Evolutionary conservation across 35 echinoderm and acorn worm genomes (phyloP).

Genomic region (Apostichopus californicus): DNA sequence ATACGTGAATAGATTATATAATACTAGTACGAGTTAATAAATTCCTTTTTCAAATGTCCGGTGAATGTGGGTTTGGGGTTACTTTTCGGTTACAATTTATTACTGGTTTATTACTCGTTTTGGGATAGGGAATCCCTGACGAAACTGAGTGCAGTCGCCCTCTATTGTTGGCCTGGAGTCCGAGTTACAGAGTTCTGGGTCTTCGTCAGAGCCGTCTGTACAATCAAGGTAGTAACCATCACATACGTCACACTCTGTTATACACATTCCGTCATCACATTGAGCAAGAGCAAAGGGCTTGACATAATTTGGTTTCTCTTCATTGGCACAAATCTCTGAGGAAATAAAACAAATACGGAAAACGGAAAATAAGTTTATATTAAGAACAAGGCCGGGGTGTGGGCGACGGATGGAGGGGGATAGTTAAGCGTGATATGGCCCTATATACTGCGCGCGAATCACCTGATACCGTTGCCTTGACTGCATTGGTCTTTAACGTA

Average conservation of each 20-base stretch:
- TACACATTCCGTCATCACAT: constrained; percentile 28
- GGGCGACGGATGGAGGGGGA: too few species aligned
- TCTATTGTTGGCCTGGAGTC: not conserved
- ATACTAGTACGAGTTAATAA: too few species aligned
- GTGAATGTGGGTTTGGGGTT: too few species aligned
- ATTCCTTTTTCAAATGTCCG: too few species aligned
- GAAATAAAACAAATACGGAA: not conserved
- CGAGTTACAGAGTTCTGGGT: not conserved
- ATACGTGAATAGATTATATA: too few species aligned
- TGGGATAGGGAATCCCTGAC: not conserved
- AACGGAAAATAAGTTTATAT: not conserved
- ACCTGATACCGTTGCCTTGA: too few species aligned
- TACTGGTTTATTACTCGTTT: too few species aligned
- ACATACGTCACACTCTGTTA: constrained; percentile 40
- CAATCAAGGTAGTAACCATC: constrained; percentile 44
- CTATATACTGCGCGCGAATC: too few species aligned
- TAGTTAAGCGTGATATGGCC: too few species aligned
- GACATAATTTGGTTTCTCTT: not conserved
- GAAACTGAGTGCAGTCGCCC: constrained; percentile 17
- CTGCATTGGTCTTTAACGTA: too few species aligned
- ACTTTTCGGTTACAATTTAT: too few species aligned
- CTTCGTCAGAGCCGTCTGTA: constrained; percentile 32
- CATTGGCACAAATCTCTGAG: not conserved
- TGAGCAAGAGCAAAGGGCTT: not conserved
- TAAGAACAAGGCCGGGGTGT: too few species aligned